Base-by-base conservation (phyloP, 1,140 invertebrate genomes). In the Trachymyrmex cornetzi region DNA sequence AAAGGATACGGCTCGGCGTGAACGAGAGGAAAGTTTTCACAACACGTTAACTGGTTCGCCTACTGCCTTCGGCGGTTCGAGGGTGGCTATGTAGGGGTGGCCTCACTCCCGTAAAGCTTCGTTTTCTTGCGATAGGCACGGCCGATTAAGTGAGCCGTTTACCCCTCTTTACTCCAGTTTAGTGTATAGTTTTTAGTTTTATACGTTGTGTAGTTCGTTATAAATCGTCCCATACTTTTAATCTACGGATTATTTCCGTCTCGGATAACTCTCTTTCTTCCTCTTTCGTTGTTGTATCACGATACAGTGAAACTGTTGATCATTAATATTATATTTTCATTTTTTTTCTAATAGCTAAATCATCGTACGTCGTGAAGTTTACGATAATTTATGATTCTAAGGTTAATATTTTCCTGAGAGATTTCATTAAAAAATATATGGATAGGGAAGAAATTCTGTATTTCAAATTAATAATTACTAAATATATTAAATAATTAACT, bases 61-160 rank as follows among this genome's bases (percentile, higher is more conserved):
- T 19, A n/a, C 66, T n/a, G 74, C 82, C 82, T 85, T 57, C 38
- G 80, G 38, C 63, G 38, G 19, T 74, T 84, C 38, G 38, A 30
- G n/a, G 19, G 6, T 44, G 12, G 48, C 14, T 22, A 12, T 14
- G 3, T 38, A 16, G 66, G n/a, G 55, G 30, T 34, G 12, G 57
- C 11, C 14, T 79, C 75, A 59, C 22, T n/a, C 19, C 16, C 14
- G 61, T 14, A 55, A 53, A 79, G 72, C 34, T 80, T 66, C 75
- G 63, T 79, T 85, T 66, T 81, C 84, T 66, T 61, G 30, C 75
- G 84, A 77, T 77, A 66, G 84, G 59, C 84, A 77, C 86, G 81
- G 14, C 64, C 77, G 79, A 61, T 84, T 84, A 74, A 84, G 19
- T 57, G 50, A 81, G 79, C 22, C 50, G 50, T 75, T 74, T 22